Conservation (phyloP, 2,888 invertebrate genomes). For the Ditula angustiorana region DNA sequence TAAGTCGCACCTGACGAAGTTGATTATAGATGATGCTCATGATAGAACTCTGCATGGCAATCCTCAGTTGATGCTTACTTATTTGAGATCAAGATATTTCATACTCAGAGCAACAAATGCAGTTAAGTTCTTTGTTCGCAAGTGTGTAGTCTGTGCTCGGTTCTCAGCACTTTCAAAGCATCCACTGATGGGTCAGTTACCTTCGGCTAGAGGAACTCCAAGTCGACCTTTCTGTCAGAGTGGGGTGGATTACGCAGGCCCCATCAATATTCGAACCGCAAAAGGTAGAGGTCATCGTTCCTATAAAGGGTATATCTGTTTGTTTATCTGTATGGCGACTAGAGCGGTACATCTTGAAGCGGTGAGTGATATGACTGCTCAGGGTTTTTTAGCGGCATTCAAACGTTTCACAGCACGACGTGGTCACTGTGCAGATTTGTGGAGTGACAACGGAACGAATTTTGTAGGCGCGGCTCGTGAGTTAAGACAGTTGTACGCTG, state of each 20-base stretch:
- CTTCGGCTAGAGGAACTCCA: background rate
- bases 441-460: too few relatives aligned
- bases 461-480: too few relatives aligned
- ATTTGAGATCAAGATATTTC: background rate
- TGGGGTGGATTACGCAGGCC: background rate
- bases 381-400: too few relatives aligned
- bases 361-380: too few relatives aligned
- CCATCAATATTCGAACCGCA: background rate
- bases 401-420: too few relatives aligned
- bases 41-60: background rate
- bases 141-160: background rate
- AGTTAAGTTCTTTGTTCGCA: too few relatives aligned
- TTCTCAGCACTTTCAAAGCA: background rate
- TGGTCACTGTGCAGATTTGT: too few relatives aligned
- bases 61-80: background rate
- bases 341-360: background rate
- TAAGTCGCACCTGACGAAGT: background rate
- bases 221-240: background rate
- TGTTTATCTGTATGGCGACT: background rate
- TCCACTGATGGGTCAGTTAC: background rate
- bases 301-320: constrained; percentile 2
- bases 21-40: background rate
- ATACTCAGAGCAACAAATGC: background rate
- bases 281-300: background rate
- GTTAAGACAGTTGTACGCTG: too few relatives aligned